Base-by-base conservation (phyloP, 2,888 invertebrate species). In the Argynnis bischoffii region DNA sequence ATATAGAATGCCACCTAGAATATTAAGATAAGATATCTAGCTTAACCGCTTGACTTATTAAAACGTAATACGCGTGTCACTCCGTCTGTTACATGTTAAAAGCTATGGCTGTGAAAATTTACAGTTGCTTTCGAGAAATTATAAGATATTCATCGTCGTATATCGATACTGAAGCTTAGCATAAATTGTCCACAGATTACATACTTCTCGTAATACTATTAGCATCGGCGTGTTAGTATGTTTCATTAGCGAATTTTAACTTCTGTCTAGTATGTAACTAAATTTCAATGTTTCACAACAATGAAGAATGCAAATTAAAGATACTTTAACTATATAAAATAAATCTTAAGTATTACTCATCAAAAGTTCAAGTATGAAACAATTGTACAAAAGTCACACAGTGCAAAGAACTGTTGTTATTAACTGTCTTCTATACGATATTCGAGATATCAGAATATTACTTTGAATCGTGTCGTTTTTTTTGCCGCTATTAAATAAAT, bases 401-500 rank as follows among this genome's bases (percentile, higher is more conserved):
- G 50, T 46, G 11, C 53, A 46, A 65, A 65, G 57, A 57, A 66
- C 54, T 18, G 66, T 60, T 60, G 18, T 59, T 54, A 48, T n/a
- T 16, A 6, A 6, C 26, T 53, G 11, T 14, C 53, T 41, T 53
- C n/a, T 41, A 48, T 31, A 60, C 47, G 47, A 54, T 66, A 64
- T 68, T 55, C 55, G 64, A 71, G 71, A 69, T 68, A 65, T 69
- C 67, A 35, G 55, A 61, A 18, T 35, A 64, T 64, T 55, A 55
- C 61, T 67, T 64, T 60, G 64, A 35, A 48, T 60, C 48, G 50
- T 35, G 26, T 66, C 55, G 21, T 35, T 41, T 69, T 75, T 72
- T 72, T 71, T 72, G 64, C 72, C 63, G 47, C 53, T 55, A 50
- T 60, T 60, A 69, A 68, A 66, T 64, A 69, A 73, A 73, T 72